A percentile compares a stretch with the other conserved stretches of the same genome.
Evolutionary conservation across 2,888 invertebrate species (phyloP).

Genomic region (Microchrysa polita): DNA sequence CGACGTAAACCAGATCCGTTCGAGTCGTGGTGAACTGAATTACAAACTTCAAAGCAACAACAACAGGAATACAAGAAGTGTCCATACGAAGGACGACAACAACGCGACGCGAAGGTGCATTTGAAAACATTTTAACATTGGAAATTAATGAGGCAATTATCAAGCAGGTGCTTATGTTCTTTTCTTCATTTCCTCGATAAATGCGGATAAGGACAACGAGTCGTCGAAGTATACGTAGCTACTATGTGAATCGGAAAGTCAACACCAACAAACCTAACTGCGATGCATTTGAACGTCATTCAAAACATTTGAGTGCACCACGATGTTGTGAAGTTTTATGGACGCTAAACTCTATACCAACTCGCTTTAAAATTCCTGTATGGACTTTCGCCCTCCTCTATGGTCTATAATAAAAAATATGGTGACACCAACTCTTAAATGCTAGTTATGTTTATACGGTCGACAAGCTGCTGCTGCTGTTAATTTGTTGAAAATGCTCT

Average conservation of each 20-base stretch:
- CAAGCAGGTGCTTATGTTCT: conserved; percentile 41
- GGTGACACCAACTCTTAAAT: conserved; percentile 25
- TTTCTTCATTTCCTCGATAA: conserved; percentile 35
- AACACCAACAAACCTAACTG: no score
- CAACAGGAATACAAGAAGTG: not conserved
- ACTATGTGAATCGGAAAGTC: no score
- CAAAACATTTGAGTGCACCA: not conserved
- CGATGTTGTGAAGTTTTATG: not conserved
- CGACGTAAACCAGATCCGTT: not conserved
- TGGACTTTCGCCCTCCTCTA: not conserved
- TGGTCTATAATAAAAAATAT: not conserved
- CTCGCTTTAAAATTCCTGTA: not conserved
- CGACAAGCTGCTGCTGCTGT: conserved; percentile 34
- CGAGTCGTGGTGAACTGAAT: not conserved
- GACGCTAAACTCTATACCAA: not conserved
- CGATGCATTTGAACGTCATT: not conserved
- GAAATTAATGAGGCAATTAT: conserved; percentile 43
- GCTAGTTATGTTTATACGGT: conserved; percentile 13
- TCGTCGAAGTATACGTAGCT: not conserved
- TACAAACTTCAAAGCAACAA: no score
- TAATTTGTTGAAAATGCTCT: conserved; percentile 23
- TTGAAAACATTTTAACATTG: conserved; percentile 27
- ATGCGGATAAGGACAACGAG: not conserved
- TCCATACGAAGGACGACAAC: not conserved
- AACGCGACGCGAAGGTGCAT: conserved; percentile 31